Conservation (phyloP, 2,113 vertebrate species). For the Chlamydotis undulata region DNA sequence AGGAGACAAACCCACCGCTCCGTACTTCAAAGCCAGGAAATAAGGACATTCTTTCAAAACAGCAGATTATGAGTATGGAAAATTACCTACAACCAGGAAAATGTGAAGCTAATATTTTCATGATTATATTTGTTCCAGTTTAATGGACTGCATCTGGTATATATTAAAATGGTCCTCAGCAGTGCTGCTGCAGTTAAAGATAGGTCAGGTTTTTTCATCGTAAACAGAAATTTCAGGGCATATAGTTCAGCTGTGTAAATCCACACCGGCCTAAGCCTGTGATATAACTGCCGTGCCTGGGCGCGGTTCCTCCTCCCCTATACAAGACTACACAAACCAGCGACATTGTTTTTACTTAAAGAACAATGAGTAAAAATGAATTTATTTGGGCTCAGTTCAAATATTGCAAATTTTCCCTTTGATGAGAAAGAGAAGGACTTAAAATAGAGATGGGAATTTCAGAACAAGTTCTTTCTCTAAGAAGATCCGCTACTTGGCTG, state of each 20-base stretch:
- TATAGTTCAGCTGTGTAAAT: constrained; percentile 7
- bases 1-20: constrained; percentile 8
- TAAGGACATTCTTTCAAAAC: constrained; percentile 39
- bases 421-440: neutral
- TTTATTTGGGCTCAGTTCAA: neutral
- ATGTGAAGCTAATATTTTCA: constrained; percentile 28
- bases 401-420: neutral
- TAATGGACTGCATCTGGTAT: constrained; percentile 51
- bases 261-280: neutral
- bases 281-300: neutral
- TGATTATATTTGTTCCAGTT: constrained; percentile 55
- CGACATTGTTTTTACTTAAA: constrained; percentile 20
- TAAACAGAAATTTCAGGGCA: constrained; percentile 17
- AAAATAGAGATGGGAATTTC: neutral
- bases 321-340: neutral
- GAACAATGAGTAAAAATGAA: neutral
- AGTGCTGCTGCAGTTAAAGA: neutral
- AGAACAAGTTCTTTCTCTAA: neutral
- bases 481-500: neutral
- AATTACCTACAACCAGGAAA: constrained; percentile 57
- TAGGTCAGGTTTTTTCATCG: neutral
- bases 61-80: constrained; percentile 25
- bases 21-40: constrained; percentile 61
- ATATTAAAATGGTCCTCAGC: constrained; percentile 32
- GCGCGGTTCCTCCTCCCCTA: neutral